Base-by-base conservation (phyloP, 2,113 vertebrate species). In the Gorilla gorilla region DNA sequence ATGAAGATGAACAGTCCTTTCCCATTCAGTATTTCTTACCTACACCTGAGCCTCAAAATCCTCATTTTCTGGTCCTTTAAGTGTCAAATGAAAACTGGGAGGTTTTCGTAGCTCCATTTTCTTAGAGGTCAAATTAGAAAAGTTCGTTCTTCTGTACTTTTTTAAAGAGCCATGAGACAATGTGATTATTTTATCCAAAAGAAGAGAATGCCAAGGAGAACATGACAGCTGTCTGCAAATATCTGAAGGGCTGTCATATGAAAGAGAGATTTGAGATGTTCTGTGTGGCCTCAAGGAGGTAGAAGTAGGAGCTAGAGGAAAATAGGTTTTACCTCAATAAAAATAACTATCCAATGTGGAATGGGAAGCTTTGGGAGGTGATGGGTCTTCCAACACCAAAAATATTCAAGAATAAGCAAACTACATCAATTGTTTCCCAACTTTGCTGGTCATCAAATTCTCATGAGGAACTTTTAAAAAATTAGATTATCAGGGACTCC, bases 191-290 rank as follows among this genome's bases (percentile, higher is more conserved):
- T 96, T 68, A 22, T 76, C 76, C 68, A 73, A 80, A 83, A 92
- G 76, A 92, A 89, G 72, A 84, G 59, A 92, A 88, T 4, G 22
- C 94, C 90, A 52, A 40, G 78, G 84, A 80, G 75, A 64, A 89
- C 30, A 11, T 59, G 89, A 89, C 95, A 94, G 91, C 79, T 96
- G 82, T 86, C 73, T 89, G 48, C 79, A 92, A 96, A 80, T 82
- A 83, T 72, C 92, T 83, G 89, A 97, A 92, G 50, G 40, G 78
- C 83, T 97, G 89, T 97, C 97, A 87, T 50, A 90, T n/a, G 75
- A 76, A 86, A 94, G 89, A 94, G 75, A 83, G 89, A 89, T 50
- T 91, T n/a, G 16, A 92, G 89, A 92, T 92, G 86, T 43, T 91
- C 81, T 80, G 0, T 78, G n/a, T 91, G 82, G 68, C 57, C 93